Evolutionary conservation across 92 coral and sea anemone genomes (phyloP).

Genomic region (Diadumene lineata): DNA sequence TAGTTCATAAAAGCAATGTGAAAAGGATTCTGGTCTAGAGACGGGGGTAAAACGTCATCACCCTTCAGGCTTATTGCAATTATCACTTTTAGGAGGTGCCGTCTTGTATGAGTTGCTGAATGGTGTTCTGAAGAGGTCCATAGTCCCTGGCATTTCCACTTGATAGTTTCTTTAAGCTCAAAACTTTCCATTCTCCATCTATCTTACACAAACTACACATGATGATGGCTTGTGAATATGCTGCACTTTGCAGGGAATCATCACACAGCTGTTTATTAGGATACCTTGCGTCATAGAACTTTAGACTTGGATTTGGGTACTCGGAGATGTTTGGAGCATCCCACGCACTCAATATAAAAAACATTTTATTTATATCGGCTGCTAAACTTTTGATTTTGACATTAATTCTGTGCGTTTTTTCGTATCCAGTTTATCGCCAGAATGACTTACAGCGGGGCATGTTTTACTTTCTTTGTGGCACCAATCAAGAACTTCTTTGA

Average conservation of each 20-base stretch:
- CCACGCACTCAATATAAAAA: slow-evolving; percentile 93
- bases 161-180: slow-evolving; percentile 64
- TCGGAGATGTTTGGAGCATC: slow-evolving; percentile 82
- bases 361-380: slow-evolving; percentile 65
- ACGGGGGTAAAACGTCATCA: too few species aligned
- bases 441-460: slow-evolving; percentile 56
- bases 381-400: slow-evolving; percentile 74
- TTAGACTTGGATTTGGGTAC: slow-evolving; percentile 80
- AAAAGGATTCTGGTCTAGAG: too few species aligned
- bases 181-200: slow-evolving; percentile 80
- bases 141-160: slow-evolving; percentile 85
- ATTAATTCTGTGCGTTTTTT: slow-evolving; percentile 60
- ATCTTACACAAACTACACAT: slow-evolving; percentile 87
- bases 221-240: slow-evolving; percentile 86
- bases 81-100: slow-evolving; percentile 30
- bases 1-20: too few species aligned
- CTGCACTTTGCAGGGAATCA: slow-evolving; percentile 78
- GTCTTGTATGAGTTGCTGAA: slow-evolving; percentile 47
- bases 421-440: slow-evolving; percentile 81
- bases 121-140: slow-evolving; percentile 48
- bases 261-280: slow-evolving; percentile 82
- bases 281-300: slow-evolving; percentile 73
- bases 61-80: too few species aligned
- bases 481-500: slow-evolving; percentile 63
- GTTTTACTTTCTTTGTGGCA: slow-evolving; percentile 2